Base-by-base conservation (phyloP, 2,888 invertebrate genomes). In the Ochropacha duplaris region DNA sequence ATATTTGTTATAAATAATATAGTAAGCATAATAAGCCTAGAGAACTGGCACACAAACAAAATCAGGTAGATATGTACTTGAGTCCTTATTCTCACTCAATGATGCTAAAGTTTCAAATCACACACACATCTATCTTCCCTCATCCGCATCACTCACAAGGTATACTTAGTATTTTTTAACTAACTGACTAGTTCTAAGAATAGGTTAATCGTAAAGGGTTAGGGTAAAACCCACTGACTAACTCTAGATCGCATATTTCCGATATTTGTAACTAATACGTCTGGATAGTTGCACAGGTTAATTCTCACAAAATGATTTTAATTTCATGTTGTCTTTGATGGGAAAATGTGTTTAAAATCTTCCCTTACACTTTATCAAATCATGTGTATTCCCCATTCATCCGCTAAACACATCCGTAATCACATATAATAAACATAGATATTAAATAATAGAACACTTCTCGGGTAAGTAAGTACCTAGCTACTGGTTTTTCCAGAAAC, bases 211-310 rank as follows among this genome's bases (percentile, higher is more conserved):
- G 16, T 28, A 50, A n/a, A 22, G 50, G 14, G 50, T 22, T 19
- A 12, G 26, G 50, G 14, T 14, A 50, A 50, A 50, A 24, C n/a
- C 24, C 24, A 11, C 50, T 24, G 50, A 50, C 50, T 50, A 50
- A 50, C 12, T 50, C 19, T 4, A 44, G 16, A 31, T 8, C 28
- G 28, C 58, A 55, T 31, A 52, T 55, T n/a, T 49, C 55, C 49
- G 50, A 34, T 36, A 16, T 2, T 14, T 14, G 14, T 2, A 34
- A 2, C 16, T 16, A 16, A 39, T 39, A 39, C 16, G 39, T n/a
- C n/a, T 39, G n/a, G 16, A 39, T 16, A 39, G 16, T 16, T 39
- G 39, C 39, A n/a, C 16, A 16, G 6, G 16, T 34, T 34, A 14
- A 34, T 14, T 34, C 3, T 34, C 14, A 14, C 12, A 34, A 4